phyloP scores from a whole-genome alignment of 2,888 invertebrate genomes.

The Zhuqinia jingwanae region DNA sequence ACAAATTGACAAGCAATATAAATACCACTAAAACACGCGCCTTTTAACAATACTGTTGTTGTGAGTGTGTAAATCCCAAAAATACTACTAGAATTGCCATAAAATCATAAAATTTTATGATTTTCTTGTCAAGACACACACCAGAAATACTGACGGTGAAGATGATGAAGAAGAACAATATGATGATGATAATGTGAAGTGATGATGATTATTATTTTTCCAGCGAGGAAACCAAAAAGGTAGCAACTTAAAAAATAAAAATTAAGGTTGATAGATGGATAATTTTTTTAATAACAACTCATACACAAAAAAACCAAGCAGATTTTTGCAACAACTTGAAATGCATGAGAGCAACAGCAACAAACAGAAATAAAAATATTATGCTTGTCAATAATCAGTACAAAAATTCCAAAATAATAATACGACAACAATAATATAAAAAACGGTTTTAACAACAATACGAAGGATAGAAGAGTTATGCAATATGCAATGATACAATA shows the following conservation, averaged over 20 bases:
- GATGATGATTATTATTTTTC: too few species aligned
- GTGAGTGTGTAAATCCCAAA: background rate
- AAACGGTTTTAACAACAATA: constrained; percentile 46
- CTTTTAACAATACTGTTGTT: background rate
- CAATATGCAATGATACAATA: background rate
- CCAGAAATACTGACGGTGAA: background rate
- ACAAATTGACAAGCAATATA: constrained; percentile 21
- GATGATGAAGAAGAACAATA: too few species aligned
- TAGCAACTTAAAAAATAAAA: constrained; percentile 8
- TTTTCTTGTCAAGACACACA: constrained; percentile 35
- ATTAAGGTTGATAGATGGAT: too few species aligned
- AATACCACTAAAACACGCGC: constrained; percentile 36
- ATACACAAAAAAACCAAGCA: too few species aligned
- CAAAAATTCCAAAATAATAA: constrained; percentile 56
- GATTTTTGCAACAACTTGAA: background rate
- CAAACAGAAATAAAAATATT: background rate
- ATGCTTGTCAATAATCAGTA: constrained; percentile 47
- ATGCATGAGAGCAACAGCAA: background rate
- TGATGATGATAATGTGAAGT: too few species aligned
- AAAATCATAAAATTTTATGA: constrained; percentile 54
- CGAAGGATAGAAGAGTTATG: constrained; percentile 43
- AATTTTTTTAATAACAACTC: too few species aligned
- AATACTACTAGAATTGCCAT: constrained; percentile 13
- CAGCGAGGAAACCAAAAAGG: constrained; percentile 14
- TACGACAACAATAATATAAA: constrained; percentile 46